Conservation (phyloP, 2,113 vertebrate genomes). For the Oceanodroma tethys region DNA sequence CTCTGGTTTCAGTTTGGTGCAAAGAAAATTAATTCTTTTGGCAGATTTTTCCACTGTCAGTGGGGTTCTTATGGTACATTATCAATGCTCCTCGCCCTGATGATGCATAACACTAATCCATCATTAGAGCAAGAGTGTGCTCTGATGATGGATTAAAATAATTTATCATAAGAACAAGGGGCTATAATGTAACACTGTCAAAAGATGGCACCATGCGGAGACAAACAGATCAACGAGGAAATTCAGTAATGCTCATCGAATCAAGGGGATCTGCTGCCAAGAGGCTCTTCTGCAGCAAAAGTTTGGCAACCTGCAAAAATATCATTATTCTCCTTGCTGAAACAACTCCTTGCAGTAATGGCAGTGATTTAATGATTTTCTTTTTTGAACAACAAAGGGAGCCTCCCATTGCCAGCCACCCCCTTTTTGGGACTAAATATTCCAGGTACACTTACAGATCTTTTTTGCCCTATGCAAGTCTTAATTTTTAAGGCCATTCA, state of each 20-base stretch:
- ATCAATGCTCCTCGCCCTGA: conserved; percentile 36
- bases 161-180: conserved; percentile 69
- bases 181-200: conserved; percentile 49
- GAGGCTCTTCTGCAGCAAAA: conserved; percentile 54
- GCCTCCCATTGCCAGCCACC: not conserved
- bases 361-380: conserved; percentile 18
- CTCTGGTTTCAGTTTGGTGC: conserved; percentile 6
- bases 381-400: not conserved
- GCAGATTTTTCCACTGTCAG: conserved; percentile 20
- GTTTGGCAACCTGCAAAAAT: conserved; percentile 63
- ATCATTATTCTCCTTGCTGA: conserved; percentile 43
- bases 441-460: not conserved
- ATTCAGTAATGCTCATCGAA: conserved; percentile 56
- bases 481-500: conserved; percentile 1
- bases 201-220: conserved; percentile 63
- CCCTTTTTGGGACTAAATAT: not conserved
- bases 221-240: conserved; percentile 58
- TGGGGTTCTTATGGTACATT: conserved; percentile 19
- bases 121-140: conserved; percentile 32
- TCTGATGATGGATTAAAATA: conserved; percentile 66
- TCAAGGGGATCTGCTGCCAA: conserved; percentile 52
- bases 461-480: not conserved
- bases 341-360: conserved; percentile 3
- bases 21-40: conserved; percentile 25
- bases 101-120: conserved; percentile 60